Evolutionary conservation across 2,888 invertebrate species (phyloP), one percentile per base, ranked within the genome.

Genomic region (Xylota segnis): DNA sequence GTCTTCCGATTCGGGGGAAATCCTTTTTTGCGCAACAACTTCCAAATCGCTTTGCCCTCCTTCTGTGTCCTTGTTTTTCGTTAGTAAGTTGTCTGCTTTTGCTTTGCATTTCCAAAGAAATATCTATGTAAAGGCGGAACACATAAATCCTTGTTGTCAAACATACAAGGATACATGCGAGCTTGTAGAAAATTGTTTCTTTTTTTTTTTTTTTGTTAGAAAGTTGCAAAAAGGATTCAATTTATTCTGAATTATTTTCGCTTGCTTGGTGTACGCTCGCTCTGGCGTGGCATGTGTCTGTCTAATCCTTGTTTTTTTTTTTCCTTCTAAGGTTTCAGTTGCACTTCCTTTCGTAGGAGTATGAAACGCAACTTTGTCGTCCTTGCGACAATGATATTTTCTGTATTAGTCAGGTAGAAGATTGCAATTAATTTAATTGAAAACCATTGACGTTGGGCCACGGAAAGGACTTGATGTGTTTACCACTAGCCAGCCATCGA

Each of bases 341-440:
- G 43, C 37, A 43, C 47, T 76, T 76, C 43, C 34, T 59, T 61
- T 76, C 37, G 23, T 23, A 72, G 63, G 78, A 52, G 72, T 43
- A 50, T 77, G 59, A n/a, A n/a, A 43, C 56, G 74, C 52, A 83
- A 68, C 72, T 70, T 43, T 58, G 29, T 75, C 50, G 29, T 75
- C 56, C 71, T 63, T 74, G 65, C 50, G 58, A 47, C 34, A 2
- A 37, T 10, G 65, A 71, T 71, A 61, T 63, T 70, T 65, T 66
- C 45, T 65, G 70, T 74, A 79, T 84, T 79, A 79, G 79, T 84
- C 76, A 71, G 71, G 71, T 81, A 59, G 68, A 86, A 63, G 71
- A 66, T 76, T 81, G 81, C 81, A 86, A 86, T 86, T 86, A 86
- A 71, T 72, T 81, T 86, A 86, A 86, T 86, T 86, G 81, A 86